Evolutionary conservation across 2,797 vertebrate species (phyloP), one percentile per base, ranked within the genome.

Genomic region (Manis javanica): DNA sequence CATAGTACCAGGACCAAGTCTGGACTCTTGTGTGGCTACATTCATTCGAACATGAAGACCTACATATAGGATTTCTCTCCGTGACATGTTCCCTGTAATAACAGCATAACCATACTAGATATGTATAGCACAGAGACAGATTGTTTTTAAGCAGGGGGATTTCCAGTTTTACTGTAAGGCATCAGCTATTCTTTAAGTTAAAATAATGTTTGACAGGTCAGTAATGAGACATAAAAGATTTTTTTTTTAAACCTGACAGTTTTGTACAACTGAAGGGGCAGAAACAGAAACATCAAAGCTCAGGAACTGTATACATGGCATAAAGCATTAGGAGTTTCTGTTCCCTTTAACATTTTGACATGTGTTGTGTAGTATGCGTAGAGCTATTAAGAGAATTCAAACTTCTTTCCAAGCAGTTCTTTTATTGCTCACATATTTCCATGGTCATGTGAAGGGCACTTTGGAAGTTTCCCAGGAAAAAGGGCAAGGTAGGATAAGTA

Each of bases 151-250:
- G 53, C 39, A 96, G 72, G 85, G 79, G 68, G 78, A 37, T 91
- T 96, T 94, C 78, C 78, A 91, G 97, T 96, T 96, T 79, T 98
- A 96, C 92, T 31, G 55, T 83, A 95, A 96, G 91, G 94, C 77
- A n/a, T 96, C 97, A 96, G 92, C 59, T 97, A 96, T 91, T 97
- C 74, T 98, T 94, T 96, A 92, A 97, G 96, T 96, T 98, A 92
- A 98, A 98, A 98, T 98, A 95, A 97, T 97, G 97, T 98, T 98
- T 98, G 98, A 98, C 98, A 98, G 97, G 95, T 98, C 87, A 91
- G 92, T 97, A 97, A 98, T 84, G 96, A 98, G 90, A 98, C 92
- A 98, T 97, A 98, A 98, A 98, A 98, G 97, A 77, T 83, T 96
- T 95, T 46, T 95, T 51, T 55, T 68, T 75, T 75, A 1, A 98